Base-by-base conservation (phyloP, 2,797 vertebrate genomes). In the Craterocephalus amniculus region DNA sequence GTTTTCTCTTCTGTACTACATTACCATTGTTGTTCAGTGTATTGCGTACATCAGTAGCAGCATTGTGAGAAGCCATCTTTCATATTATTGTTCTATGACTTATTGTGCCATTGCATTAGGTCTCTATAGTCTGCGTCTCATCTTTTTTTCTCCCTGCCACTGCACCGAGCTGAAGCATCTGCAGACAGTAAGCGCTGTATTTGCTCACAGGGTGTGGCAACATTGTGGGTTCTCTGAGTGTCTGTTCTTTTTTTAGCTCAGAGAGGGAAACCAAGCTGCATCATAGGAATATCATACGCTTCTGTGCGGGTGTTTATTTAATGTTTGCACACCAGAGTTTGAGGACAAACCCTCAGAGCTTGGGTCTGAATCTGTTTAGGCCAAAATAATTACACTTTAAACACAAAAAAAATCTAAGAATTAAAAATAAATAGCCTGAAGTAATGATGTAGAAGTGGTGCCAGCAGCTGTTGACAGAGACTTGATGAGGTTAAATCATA, bases 191-290 rank as follows among this genome's bases (percentile, higher is more conserved):
- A 87, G 77, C 55, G 13, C 88, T 83, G 77, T 90, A 22, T 90
- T 86, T 84, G 81, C 81, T 84, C 83, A 74, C 80, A 79, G 91
- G 91, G 91, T 86, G 91, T 87, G 91, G 87, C 79, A 22, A n/a
- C 84, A 3, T 31, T 89, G 87, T 70, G 87, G 87, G 64, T 32
- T 58, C 51, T 1, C 40, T 55, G 71, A 65, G 62, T 70, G 67
- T 63, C 54, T 73, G 72, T 70, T 74, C 83, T 79, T 77, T 87
- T 89, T 91, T 84, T 89, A 86, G 83, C 40, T 63, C 58, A 29
- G 59, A 57, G 58, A 63, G 72, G 77, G 82, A 88, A 83, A 58
- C 67, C 65, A 24, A 26, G n/a, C 72, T 67, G 40, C 67, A 78
- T 87, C 81, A 76, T 14, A 74, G 64, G 71, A 68, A 67, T 75